Percentiles rank a stretch among this genome's conserved stretches.
Conservation (phyloP, 2,888 invertebrate genomes). For the Cephus spinipes region DNA sequence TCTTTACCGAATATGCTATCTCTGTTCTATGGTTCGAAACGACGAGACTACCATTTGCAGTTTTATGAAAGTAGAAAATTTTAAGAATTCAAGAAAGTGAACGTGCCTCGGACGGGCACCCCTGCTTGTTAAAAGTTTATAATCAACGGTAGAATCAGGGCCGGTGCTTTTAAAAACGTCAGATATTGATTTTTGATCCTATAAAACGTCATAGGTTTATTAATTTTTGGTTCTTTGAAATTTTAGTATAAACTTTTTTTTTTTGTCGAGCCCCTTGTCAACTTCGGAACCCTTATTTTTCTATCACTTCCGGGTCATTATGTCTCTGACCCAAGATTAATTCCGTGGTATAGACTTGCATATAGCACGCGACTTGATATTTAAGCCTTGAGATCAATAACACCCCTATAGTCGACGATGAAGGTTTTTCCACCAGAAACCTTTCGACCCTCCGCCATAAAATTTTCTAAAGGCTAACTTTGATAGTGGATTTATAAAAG, state of each 20-base stretch:
- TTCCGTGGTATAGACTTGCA: neutral
- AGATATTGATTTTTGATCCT: neutral
- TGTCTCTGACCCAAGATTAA: neutral
- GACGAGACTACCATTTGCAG: too few species aligned
- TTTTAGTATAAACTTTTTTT: neutral
- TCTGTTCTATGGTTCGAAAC: too few species aligned
- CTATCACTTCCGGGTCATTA: neutral
- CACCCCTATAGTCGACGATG: neutral
- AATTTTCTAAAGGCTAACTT: neutral
- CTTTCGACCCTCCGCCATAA: neutral
- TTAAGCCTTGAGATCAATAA: constrained; percentile 24
- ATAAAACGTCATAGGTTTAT: neutral
- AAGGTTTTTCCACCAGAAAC: neutral
- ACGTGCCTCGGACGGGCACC: too few species aligned
- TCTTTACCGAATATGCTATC: too few species aligned
- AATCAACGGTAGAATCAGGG: neutral
- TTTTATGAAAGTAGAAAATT: too few species aligned
- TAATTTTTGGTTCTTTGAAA: neutral
- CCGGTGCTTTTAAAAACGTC: neutral
- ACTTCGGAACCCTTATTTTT: neutral
- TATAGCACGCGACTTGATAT: constrained; percentile 30
- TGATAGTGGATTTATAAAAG: neutral
- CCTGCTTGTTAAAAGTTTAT: neutral
- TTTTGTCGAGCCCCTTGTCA: neutral
- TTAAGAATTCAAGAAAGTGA: too few species aligned